Evolutionary conservation across 1,140 invertebrate genomes (phyloP).

Genomic region (Achatina immaculata): DNA sequence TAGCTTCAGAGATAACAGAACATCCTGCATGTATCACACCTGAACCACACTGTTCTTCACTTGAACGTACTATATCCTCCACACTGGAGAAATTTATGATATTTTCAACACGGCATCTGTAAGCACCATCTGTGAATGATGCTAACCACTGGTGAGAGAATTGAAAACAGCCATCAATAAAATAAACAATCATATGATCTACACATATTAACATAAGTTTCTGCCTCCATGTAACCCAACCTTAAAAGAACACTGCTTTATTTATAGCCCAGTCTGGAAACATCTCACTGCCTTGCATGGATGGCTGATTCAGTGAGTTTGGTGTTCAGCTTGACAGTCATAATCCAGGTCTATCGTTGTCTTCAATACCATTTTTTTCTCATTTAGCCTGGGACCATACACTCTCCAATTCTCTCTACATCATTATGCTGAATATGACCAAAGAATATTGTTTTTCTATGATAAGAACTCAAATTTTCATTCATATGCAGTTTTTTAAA

Average conservation of each 20-base stretch:
- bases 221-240: background rate
- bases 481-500: no score
- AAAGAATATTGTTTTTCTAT: no score
- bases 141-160: background rate
- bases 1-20: background rate
- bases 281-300: background rate
- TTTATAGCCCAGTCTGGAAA: background rate
- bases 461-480: no score
- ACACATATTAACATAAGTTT: background rate
- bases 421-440: no score
- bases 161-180: background rate
- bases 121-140: background rate
- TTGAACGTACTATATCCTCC: background rate
- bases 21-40: no score
- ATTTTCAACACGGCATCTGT: constrained; percentile 22
- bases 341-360: no score
- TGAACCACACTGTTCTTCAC: no score
- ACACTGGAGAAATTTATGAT: background rate
- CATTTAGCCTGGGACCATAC: no score
- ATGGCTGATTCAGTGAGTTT: background rate
- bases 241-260: background rate
- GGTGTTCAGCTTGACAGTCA: background rate
- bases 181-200: background rate
- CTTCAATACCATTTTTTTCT: no score
- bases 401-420: no score